Conservation (phyloP, 37 sponge, comb jelly and placozoan genomes). For the Agelas oroides region DNA sequence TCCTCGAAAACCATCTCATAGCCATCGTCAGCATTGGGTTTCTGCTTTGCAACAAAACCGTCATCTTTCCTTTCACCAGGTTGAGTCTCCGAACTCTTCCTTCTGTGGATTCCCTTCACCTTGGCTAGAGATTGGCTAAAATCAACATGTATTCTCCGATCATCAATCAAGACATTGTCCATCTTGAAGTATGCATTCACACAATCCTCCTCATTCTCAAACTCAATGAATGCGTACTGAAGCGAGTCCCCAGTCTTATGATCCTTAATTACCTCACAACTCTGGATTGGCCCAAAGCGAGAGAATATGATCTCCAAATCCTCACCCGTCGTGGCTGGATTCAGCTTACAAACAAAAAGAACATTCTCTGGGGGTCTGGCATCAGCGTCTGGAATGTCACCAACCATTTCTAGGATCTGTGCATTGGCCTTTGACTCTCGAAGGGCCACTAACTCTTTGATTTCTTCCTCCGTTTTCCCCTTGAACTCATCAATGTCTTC, state of each 20-base stretch:
- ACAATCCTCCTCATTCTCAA: constrained; percentile 94
- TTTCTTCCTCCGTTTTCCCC: constrained; percentile 82
- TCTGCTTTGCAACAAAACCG: constrained; percentile 43
- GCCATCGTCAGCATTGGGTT: constrained; percentile 7
- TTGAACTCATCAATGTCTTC: constrained; percentile 92
- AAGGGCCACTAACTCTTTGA: constrained; percentile 70
- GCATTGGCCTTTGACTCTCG: constrained; percentile 88
- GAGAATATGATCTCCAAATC: constrained; percentile 98
- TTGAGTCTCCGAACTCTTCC: constrained; percentile 27
- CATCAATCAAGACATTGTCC: constrained; percentile 99
- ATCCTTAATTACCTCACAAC: constrained; percentile 96
- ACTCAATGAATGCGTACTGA: constrained; percentile 98
- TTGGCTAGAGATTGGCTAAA: constrained; percentile 98
- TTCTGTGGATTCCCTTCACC: constrained; percentile 57
- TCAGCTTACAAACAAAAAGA: constrained; percentile 97
- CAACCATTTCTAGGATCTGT: constrained; percentile 95
- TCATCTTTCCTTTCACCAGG: constrained; percentile 12
- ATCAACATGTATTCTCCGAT: constrained; percentile 97
- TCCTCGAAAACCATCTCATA: constrained; percentile 86
- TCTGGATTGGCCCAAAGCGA: constrained; percentile 92
- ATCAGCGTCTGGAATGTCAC: constrained; percentile 98
- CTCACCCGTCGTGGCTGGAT: constrained; percentile 94
- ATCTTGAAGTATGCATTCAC: constrained; percentile 98
- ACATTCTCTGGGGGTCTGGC: constrained; percentile 97
- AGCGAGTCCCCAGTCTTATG: constrained; percentile 97